Evolutionary conservation across 2,888 invertebrate species (phyloP).

Genomic region (Eutolmus rufibarbis): DNA sequence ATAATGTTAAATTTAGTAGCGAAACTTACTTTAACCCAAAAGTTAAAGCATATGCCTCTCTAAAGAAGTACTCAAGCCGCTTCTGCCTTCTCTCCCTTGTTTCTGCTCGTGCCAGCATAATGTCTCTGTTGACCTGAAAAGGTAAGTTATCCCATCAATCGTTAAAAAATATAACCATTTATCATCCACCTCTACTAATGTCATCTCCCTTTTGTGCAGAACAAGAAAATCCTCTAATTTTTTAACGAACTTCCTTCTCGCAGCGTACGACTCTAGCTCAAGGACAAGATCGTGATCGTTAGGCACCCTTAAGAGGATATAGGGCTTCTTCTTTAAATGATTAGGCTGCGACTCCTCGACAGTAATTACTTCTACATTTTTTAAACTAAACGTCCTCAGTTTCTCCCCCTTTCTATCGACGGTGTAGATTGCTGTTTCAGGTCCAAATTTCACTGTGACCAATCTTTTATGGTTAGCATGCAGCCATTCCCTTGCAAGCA

Average conservation of each 20-base stretch:
- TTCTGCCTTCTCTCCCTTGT: slow-evolving; percentile 92
- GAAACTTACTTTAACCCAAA: slow-evolving; percentile 72
- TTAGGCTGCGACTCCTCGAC: slow-evolving; percentile 87
- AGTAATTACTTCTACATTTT: slow-evolving; percentile 78
- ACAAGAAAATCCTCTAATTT: slow-evolving; percentile 86
- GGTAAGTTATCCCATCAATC: neutral
- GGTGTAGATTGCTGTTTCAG: slow-evolving; percentile 84
- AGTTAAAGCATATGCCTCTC: slow-evolving; percentile 93
- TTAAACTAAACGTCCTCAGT: slow-evolving; percentile 80
- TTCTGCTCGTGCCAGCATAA: slow-evolving; percentile 89
- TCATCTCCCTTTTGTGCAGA: slow-evolving; percentile 83
- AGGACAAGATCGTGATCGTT: slow-evolving; percentile 92
- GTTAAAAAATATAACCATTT: neutral
- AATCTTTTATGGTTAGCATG: slow-evolving; percentile 89
- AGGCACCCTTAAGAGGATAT: slow-evolving; percentile 81
- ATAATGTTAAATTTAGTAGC: neutral
- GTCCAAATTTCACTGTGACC: slow-evolving; percentile 89
- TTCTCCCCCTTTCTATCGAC: slow-evolving; percentile 93
- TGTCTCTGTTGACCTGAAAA: slow-evolving; percentile 71
- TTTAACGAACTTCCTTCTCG: slow-evolving; percentile 83
- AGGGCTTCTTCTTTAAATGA: slow-evolving; percentile 76
- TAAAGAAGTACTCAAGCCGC: slow-evolving; percentile 92
- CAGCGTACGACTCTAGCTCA: slow-evolving; percentile 83
- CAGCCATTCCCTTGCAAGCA: slow-evolving; percentile 93
- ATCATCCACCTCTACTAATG: slow-evolving; percentile 67